These are phyloP conservation scores for Hypocryptadius cinnamomeus DNA, from an alignment of 2,113 vertebrate species.

Conservation along the genomic window DNA sequence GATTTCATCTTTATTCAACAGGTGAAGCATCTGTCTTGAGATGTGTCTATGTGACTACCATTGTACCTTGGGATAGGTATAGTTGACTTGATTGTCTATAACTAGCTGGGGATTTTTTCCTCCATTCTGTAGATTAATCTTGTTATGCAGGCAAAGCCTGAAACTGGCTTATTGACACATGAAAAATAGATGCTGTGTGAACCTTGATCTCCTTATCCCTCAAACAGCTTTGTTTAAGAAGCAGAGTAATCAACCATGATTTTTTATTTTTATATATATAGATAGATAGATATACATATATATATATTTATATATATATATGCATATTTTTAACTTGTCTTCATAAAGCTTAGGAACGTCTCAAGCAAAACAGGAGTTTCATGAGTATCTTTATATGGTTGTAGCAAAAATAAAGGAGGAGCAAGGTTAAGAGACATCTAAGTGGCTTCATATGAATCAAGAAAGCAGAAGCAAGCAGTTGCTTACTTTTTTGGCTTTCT, in stretches of 20 bases:
- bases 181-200: not conserved
- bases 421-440: not conserved
- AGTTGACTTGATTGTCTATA: not conserved
- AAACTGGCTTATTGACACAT: not conserved
- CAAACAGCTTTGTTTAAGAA: not conserved
- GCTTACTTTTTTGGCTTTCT: not conserved
- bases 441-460: not conserved
- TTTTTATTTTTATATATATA: not conserved
- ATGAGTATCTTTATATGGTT: not conserved
- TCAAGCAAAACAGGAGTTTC: not conserved
- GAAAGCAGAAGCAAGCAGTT: not conserved
- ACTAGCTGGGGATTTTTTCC: not conserved
- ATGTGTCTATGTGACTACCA: not conserved
- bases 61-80: not conserved
- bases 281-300: no score
- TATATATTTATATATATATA: no score
- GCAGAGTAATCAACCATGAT: not conserved
- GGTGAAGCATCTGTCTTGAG: not conserved
- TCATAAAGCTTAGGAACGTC: not conserved
- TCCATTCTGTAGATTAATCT: not conserved
- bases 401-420: not conserved
- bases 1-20: not conserved
- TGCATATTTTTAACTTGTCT: not conserved
- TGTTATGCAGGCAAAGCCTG: not conserved
- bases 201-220: not conserved